These are phyloP conservation scores for Hypselothyrea guttata DNA, from an alignment of 2,888 invertebrate genomes.

Conservation along the genomic window DNA sequence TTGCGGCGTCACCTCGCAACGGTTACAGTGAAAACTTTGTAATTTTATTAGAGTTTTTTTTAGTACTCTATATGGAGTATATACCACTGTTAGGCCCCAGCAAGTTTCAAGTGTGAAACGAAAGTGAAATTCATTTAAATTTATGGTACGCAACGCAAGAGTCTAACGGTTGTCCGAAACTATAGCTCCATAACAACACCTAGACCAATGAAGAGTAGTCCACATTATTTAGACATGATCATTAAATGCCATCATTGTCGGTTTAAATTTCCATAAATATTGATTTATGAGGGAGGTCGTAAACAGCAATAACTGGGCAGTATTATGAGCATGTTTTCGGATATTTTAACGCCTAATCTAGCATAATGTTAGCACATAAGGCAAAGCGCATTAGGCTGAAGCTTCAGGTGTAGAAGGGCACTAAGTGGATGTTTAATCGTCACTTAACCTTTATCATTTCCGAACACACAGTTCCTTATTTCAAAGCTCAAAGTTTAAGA, in stretches of 20 bases:
- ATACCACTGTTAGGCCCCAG: conserved; percentile 38
- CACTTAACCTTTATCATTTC: conserved; percentile 24
- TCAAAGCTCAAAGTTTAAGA: not conserved
- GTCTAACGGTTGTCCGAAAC: conserved; percentile 15
- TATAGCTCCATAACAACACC: not conserved
- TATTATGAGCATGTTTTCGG: conserved; percentile 7
- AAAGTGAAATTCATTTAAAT: conserved; percentile 51
- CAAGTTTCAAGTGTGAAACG: conserved; percentile 36
- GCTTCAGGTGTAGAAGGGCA: not conserved
- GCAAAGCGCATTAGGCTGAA: too few species aligned
- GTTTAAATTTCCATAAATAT: not conserved
- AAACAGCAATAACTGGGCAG: conserved; percentile 1
- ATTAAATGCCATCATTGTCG: too few species aligned
- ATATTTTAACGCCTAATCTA: conserved; percentile 8
- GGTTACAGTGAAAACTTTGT: conserved; percentile 50
- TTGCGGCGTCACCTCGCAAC: conserved; percentile 40
- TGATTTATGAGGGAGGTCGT: conserved; percentile 12
- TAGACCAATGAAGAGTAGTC: not conserved
- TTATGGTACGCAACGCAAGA: conserved; percentile 26
- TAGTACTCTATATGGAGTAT: conserved; percentile 11
- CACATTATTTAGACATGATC: not conserved
- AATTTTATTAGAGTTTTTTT: conserved; percentile 8
- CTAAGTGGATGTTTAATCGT: not conserved
- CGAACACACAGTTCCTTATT: conserved; percentile 4
- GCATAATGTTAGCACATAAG: not conserved